Conservation (phyloP, 1,140 invertebrate species). For the Brachionus manjavacas region DNA sequence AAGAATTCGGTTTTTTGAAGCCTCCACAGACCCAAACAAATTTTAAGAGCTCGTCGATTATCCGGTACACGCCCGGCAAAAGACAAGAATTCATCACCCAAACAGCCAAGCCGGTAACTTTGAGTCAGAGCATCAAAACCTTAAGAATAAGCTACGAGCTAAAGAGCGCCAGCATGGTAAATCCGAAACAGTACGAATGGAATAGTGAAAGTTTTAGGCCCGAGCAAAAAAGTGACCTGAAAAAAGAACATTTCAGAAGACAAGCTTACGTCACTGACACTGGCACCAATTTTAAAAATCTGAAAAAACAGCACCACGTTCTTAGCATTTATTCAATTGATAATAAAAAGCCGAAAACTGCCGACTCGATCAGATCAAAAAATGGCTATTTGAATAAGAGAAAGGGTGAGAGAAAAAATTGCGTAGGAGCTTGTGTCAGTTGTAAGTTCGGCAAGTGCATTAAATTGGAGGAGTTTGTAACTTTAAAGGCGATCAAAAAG, state of each 20-base stretch:
- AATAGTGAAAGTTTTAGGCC: background rate
- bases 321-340: background rate
- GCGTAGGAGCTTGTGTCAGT: background rate
- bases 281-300: background rate
- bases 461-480: background rate
- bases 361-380: background rate
- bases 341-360: background rate
- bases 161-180: background rate
- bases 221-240: background rate
- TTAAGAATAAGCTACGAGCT: conserved; percentile 7
- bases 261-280: background rate
- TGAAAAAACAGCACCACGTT: conserved; percentile 23
- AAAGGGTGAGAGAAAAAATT: background rate
- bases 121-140: conserved; percentile 5
- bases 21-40: background rate
- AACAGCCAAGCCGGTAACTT: background rate
- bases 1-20: conserved; percentile 39
- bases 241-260: background rate
- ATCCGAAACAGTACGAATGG: background rate
- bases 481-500: background rate
- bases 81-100: background rate
- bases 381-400: background rate
- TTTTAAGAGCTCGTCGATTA: background rate
- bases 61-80: background rate
- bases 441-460: conserved; percentile 3